Evolutionary conservation across 2,888 invertebrate genomes (phyloP).

Genomic region (Agriotes lineatus): DNA sequence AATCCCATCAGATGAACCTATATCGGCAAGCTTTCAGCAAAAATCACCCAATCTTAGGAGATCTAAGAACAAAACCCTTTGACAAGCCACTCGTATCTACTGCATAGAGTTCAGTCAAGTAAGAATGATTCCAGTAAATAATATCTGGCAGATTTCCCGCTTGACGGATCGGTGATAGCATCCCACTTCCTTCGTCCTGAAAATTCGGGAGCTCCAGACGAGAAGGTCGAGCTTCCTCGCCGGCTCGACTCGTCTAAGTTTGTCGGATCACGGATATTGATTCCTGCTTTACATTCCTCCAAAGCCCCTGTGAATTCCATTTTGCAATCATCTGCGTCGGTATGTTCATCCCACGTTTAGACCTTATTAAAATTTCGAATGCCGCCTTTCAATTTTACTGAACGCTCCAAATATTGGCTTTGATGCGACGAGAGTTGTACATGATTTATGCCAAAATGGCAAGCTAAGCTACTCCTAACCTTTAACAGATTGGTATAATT

Average conservation of each 20-base stretch:
- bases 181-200: not conserved
- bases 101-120: constrained; percentile 9
- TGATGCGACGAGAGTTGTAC: too few species aligned
- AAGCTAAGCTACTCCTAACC: too few species aligned
- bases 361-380: constrained; percentile 1
- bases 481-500: too few species aligned
- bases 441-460: too few species aligned
- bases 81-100: too few species aligned
- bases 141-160: constrained; percentile 39
- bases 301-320: constrained; percentile 31
- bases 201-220: constrained; percentile 13
- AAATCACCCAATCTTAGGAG: too few species aligned
- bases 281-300: constrained; percentile 36
- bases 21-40: too few species aligned
- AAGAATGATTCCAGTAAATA: constrained; percentile 38
- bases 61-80: too few species aligned
- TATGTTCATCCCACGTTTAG: not conserved
- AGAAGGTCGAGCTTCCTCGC: constrained; percentile 12
- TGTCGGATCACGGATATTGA: constrained; percentile 33
- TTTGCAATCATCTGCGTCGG: constrained; percentile 33
- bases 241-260: constrained; percentile 14
- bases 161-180: constrained; percentile 34
- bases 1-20: too few species aligned
- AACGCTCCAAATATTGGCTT: too few species aligned
- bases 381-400: too few species aligned